These are phyloP conservation scores for Mnemiopsis leidyi DNA, from an alignment of 37 sponge, comb jelly and placozoan genomes.

Conservation along the genomic window DNA sequence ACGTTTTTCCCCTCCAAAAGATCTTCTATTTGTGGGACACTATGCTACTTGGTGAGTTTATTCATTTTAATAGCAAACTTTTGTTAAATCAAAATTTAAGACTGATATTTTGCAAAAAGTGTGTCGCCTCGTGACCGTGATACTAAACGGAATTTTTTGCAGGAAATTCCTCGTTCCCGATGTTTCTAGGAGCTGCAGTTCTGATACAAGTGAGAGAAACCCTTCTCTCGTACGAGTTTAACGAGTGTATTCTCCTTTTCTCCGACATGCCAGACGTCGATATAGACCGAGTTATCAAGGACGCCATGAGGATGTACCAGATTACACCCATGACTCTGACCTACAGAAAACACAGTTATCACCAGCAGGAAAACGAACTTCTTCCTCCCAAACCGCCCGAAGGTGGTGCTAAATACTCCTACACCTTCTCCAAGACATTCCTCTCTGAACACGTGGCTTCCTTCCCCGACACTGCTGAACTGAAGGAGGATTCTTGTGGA, in stretches of 20 bases:
- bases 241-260: conserved; percentile 97
- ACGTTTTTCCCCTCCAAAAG: conserved; percentile 91
- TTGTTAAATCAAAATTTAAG: too few species aligned
- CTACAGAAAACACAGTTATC: conserved; percentile 22
- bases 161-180: conserved; percentile 80
- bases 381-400: conserved; percentile 9
- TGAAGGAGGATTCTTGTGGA: conserved; percentile 28
- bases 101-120: too few species aligned
- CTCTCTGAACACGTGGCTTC: conserved; percentile 11
- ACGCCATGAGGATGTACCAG: conserved; percentile 35
- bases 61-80: not conserved
- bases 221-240: conserved; percentile 85
- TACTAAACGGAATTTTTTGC: not conserved
- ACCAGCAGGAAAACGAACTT: conserved; percentile 9
- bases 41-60: conserved; percentile 73
- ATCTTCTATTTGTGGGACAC: conserved; percentile 96
- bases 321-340: conserved; percentile 53
- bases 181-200: conserved; percentile 89
- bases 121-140: too few species aligned
- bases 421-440: conserved; percentile 34
- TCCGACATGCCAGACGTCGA: conserved; percentile 94
- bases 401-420: conserved; percentile 45
- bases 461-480: conserved; percentile 18
- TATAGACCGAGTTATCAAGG: conserved; percentile 27
- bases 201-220: conserved; percentile 81